A percentile compares a stretch with the other conserved stretches of the same genome.
phyloP scores from a whole-genome alignment of 2,797 vertebrate genomes.

The Meda fulgida region DNA sequence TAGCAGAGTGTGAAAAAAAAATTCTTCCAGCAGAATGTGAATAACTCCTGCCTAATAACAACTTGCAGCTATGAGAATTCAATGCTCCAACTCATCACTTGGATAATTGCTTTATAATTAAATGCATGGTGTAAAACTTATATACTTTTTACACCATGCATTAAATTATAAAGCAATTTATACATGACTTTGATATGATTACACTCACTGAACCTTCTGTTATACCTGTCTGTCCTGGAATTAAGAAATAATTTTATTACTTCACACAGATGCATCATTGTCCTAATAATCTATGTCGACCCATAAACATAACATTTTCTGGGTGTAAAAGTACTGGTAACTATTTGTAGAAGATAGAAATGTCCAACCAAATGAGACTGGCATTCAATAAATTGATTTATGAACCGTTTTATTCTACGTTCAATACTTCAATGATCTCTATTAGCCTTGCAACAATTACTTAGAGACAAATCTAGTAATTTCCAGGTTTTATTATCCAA shows the following conservation, averaged over 20 bases:
- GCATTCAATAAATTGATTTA: background rate
- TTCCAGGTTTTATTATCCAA: constrained; percentile 22
- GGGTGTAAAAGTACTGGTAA: background rate
- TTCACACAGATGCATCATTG: constrained; percentile 2
- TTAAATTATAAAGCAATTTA: background rate
- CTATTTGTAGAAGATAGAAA: background rate
- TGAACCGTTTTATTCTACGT: background rate
- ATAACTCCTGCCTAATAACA: constrained; percentile 29
- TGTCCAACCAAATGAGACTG: background rate
- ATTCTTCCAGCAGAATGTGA: background rate
- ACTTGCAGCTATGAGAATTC: constrained; percentile 42
- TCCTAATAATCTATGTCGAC: background rate
- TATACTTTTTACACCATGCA: too few relatives aligned
- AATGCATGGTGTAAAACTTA: background rate
- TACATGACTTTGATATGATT: constrained; percentile 31
- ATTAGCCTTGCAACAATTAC: background rate
- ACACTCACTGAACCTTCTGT: constrained; percentile 14
- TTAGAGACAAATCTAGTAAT: background rate
- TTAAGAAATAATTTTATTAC: background rate
- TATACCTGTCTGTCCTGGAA: constrained; percentile 18
- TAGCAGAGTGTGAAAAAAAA: background rate
- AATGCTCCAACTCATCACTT: constrained; percentile 15
- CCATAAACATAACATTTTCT: background rate
- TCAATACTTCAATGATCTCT: background rate
- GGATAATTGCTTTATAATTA: constrained; percentile 50